A percentile compares a stretch with the other conserved stretches of the same genome.
These are phyloP conservation scores for Sanderia malayensis DNA, from an alignment of 30 jellyfish, hydroid and myxozoan genomes.

Conservation along the genomic window DNA sequence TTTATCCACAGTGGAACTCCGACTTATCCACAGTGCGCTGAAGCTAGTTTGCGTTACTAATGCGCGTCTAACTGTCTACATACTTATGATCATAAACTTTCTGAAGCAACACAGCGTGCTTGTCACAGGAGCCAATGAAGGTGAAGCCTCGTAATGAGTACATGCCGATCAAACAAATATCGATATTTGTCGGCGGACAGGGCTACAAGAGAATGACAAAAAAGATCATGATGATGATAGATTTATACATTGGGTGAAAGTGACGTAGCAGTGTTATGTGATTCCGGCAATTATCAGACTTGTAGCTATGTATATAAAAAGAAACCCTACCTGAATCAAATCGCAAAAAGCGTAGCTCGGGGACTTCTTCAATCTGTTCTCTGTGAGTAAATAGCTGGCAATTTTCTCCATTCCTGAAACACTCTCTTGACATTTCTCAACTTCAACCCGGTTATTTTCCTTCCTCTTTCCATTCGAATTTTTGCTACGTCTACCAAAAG, in stretches of 20 bases:
- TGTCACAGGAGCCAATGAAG: slow-evolving; percentile 51
- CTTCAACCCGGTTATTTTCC: slow-evolving; percentile 18
- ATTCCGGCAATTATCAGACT: too few species aligned
- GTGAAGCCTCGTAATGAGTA: slow-evolving; percentile 60
- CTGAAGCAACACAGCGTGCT: slow-evolving; percentile 61
- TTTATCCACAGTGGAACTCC: too few species aligned
- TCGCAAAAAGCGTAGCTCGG: slow-evolving; percentile 1
- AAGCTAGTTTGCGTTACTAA: too few species aligned
- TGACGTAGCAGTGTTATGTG: too few species aligned
- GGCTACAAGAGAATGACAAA: slow-evolving; percentile 45
- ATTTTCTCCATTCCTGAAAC: not conserved
- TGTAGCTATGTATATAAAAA: too few species aligned
- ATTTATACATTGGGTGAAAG: not conserved
- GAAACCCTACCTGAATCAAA: slow-evolving; percentile 13
- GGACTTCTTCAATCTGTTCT: not conserved
- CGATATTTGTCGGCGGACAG: slow-evolving; percentile 63
- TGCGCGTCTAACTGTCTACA: too few species aligned
- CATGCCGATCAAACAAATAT: slow-evolving; percentile 87
- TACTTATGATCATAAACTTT: slow-evolving; percentile 59
- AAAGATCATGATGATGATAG: not conserved
- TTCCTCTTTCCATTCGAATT: not conserved
- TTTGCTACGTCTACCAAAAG: slow-evolving; percentile 25
- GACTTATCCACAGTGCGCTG: too few species aligned
- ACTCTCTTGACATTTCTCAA: not conserved
- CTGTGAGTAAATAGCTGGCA: not conserved